Conservation (phyloP, 2,888 invertebrate genomes). For the Cordilura impudica region DNA sequence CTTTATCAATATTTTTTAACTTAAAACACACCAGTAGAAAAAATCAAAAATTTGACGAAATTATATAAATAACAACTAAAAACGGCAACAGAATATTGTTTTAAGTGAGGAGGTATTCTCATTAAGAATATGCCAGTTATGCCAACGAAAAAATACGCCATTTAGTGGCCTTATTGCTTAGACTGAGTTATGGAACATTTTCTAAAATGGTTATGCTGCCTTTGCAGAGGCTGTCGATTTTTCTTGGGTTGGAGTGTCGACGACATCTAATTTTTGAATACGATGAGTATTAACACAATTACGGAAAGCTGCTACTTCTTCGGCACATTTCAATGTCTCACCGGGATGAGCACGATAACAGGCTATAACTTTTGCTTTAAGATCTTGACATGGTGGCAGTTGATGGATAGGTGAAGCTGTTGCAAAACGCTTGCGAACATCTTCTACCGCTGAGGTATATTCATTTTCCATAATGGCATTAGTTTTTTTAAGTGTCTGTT, state of each 20-base stretch:
- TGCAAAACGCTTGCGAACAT: conserved; percentile 76
- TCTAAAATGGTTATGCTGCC: conserved; percentile 66
- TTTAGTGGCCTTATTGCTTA: conserved; percentile 5
- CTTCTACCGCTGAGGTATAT: conserved; percentile 80
- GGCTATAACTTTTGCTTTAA: conserved; percentile 80
- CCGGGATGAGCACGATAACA: conserved; percentile 82
- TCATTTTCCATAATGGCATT: conserved; percentile 80
- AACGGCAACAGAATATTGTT: conserved; percentile 6
- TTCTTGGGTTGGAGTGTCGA: conserved; percentile 40
- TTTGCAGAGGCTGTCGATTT: conserved; percentile 67
- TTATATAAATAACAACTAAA: conserved; percentile 3
- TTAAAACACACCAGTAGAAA: conserved; percentile 34
- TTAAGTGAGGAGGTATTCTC: conserved; percentile 2
- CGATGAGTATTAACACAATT: conserved; percentile 82
- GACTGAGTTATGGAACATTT: conserved; percentile 11
- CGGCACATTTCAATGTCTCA: conserved; percentile 81
- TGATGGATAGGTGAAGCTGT: conserved; percentile 74
- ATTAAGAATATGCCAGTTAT: not conserved
- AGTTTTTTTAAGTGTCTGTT: conserved; percentile 80
- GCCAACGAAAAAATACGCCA: not conserved
- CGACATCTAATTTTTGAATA: conserved; percentile 74
- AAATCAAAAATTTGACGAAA: not conserved
- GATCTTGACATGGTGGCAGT: conserved; percentile 80
- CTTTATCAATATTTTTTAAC: conserved; percentile 19
- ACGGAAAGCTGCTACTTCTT: conserved; percentile 81